phyloP scores from a whole-genome alignment of 1,140 invertebrate species.

The Matsumurasca onukii region DNA sequence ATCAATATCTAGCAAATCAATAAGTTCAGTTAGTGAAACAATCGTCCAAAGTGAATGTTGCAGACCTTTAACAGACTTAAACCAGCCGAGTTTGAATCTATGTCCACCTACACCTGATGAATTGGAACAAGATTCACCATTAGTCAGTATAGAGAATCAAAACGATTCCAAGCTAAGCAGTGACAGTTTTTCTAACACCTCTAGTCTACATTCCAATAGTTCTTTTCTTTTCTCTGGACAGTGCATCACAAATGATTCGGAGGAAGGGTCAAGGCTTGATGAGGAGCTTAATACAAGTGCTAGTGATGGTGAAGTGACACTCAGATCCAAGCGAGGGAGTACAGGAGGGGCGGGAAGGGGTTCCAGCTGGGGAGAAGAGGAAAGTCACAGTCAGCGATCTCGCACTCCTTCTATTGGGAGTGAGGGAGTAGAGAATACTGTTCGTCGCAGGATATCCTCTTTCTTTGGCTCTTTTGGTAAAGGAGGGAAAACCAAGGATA shows the following conservation, averaged over 20 bases:
- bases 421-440: constrained; percentile 34
- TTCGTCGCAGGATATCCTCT: constrained; percentile 36
- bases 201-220: not conserved
- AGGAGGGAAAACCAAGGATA: constrained; percentile 37
- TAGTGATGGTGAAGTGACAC: constrained; percentile 12
- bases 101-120: constrained; percentile 9
- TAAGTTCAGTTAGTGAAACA: no score
- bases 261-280: constrained; percentile 15
- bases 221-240: constrained; percentile 12
- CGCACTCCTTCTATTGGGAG: constrained; percentile 30
- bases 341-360: constrained; percentile 22
- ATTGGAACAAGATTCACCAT: no score
- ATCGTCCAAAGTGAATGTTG: constrained; percentile 5
- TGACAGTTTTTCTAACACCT: not conserved
- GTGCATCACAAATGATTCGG: not conserved
- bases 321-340: constrained; percentile 19
- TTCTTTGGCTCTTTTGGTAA: constrained; percentile 43
- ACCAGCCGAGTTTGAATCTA: constrained; percentile 2
- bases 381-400: not conserved
- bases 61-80: not conserved
- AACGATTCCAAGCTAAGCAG: constrained; percentile 1
- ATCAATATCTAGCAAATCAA: no score
- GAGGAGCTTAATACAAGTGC: not conserved
- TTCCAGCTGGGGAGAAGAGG: constrained; percentile 32
- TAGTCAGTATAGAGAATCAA: constrained; percentile 2